Percentiles rank a stretch among this genome's conserved stretches.
Evolutionary conservation across 2,888 invertebrate species (phyloP).

Genomic region (Prionchulus punctatus): DNA sequence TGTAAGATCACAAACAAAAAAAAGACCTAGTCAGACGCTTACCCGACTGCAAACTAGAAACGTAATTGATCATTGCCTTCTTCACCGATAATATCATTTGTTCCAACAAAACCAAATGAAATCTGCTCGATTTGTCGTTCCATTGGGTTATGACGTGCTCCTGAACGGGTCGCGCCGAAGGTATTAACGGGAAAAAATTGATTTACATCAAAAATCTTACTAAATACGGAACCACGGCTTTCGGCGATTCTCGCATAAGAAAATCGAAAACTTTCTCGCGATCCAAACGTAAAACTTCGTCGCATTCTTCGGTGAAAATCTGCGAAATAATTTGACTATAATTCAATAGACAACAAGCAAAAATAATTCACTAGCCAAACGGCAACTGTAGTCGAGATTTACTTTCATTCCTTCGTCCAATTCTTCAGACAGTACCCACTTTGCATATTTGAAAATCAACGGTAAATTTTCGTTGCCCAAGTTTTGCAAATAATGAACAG

Average conservation of each 20-base stretch:
- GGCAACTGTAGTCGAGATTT: too few relatives aligned
- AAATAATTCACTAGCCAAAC: too few relatives aligned
- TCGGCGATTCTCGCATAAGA: constrained; percentile 55
- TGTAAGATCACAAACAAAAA: constrained; percentile 26
- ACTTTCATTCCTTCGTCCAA: constrained; percentile 69
- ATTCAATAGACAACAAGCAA: too few relatives aligned
- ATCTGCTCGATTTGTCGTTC: constrained; percentile 63
- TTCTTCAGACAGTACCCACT: constrained; percentile 70
- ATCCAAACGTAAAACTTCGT: constrained; percentile 73
- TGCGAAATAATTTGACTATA: too few relatives aligned
- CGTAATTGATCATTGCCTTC: constrained; percentile 34
- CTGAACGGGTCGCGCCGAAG: not conserved
- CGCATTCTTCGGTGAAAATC: constrained; percentile 62
- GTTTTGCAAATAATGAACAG: constrained; percentile 75
- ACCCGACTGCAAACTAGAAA: too few relatives aligned
- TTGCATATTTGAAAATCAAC: constrained; percentile 78
- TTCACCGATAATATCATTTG: constrained; percentile 61
- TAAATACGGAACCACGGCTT: constrained; percentile 71
- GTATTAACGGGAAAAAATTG: not conserved
- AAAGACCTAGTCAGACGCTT: too few relatives aligned
- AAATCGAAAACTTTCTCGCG: constrained; percentile 73
- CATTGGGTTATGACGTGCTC: constrained; percentile 42
- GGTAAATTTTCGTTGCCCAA: constrained; percentile 64
- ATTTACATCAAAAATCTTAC: constrained; percentile 31
- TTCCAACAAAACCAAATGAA: constrained; percentile 76